These are phyloP conservation scores for Lipophrys pholis DNA, from an alignment of 2,113 vertebrate genomes.

Conservation along the genomic window DNA sequence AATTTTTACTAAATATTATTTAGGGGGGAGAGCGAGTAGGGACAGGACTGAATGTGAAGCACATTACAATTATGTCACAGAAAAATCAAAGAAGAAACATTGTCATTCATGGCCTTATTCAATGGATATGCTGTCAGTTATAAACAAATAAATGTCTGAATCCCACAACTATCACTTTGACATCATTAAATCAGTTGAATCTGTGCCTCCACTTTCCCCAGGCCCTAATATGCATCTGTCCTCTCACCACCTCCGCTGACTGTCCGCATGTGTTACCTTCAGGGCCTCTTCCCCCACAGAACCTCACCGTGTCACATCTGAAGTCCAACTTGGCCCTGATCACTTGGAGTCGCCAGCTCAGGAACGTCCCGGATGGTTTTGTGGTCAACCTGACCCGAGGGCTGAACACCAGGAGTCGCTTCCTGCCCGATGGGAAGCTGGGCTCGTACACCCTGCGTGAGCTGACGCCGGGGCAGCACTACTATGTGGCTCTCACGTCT, in stretches of 20 bases:
- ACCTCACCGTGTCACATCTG: conserved; percentile 88
- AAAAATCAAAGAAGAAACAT: too few relatives aligned
- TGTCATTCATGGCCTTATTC: too few relatives aligned
- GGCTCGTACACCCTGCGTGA: conserved; percentile 88
- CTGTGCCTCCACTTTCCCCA: too few relatives aligned
- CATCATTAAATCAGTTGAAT: too few relatives aligned
- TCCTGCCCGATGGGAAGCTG: conserved; percentile 88
- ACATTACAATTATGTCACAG: too few relatives aligned
- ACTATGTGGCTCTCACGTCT: conserved; percentile 87
- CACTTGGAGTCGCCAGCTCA: conserved; percentile 84
- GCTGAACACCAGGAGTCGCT: conserved; percentile 92
- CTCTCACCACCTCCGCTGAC: not conserved
- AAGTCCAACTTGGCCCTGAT: conserved; percentile 87
- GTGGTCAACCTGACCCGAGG: conserved; percentile 93
- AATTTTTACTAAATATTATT: too few relatives aligned
- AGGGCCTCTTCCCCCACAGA: conserved; percentile 92
- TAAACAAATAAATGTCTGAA: too few relatives aligned
- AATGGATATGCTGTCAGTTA: too few relatives aligned
- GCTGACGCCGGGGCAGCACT: conserved; percentile 87
- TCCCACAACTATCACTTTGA: too few relatives aligned
- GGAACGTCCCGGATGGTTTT: conserved; percentile 86
- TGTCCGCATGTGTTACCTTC: conserved; percentile 36
- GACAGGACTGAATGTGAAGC: too few relatives aligned
- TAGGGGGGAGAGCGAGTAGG: too few relatives aligned
- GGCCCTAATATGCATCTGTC: not conserved